Conservation (phyloP, 2,888 invertebrate genomes). For the Notodonta ziczac region DNA sequence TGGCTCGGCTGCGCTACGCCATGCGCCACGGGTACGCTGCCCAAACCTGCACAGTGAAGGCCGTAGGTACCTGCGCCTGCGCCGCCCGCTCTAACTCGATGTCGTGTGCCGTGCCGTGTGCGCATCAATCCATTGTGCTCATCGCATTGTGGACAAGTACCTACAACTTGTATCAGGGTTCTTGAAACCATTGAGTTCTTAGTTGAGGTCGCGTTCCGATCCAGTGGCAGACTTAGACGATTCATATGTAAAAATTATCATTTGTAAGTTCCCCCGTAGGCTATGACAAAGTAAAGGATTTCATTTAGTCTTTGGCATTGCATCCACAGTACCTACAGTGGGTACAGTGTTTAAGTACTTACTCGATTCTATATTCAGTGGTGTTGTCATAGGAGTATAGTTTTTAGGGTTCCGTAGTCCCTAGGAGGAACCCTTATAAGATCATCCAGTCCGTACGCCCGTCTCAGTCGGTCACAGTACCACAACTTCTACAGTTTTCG, state of each 20-base stretch:
- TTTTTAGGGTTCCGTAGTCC: background rate
- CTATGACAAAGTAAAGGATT: too few species aligned
- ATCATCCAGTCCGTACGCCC: too few species aligned
- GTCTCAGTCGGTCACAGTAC: too few species aligned
- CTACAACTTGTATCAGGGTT: background rate
- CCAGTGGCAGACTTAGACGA: too few species aligned
- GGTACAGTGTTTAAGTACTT: too few species aligned
- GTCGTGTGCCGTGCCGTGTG: background rate
- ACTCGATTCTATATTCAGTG: background rate
- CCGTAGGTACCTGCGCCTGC: background rate
- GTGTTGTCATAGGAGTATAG: background rate
- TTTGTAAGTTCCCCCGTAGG: too few species aligned
- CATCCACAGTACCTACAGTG: too few species aligned
- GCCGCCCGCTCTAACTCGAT: background rate
- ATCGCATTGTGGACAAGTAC: background rate
- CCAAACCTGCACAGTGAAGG: slow-evolving; percentile 1
- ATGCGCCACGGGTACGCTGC: background rate
- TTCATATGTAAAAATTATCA: too few species aligned
- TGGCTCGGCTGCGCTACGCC: too few species aligned
- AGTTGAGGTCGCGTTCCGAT: background rate
- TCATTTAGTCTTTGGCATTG: too few species aligned
- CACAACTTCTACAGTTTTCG: too few species aligned
- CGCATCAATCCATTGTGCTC: background rate
- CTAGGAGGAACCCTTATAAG: too few species aligned
- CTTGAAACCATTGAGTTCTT: background rate